These are phyloP conservation scores for Zapornia atra DNA, from an alignment of 2,113 vertebrate species.

Conservation along the genomic window DNA sequence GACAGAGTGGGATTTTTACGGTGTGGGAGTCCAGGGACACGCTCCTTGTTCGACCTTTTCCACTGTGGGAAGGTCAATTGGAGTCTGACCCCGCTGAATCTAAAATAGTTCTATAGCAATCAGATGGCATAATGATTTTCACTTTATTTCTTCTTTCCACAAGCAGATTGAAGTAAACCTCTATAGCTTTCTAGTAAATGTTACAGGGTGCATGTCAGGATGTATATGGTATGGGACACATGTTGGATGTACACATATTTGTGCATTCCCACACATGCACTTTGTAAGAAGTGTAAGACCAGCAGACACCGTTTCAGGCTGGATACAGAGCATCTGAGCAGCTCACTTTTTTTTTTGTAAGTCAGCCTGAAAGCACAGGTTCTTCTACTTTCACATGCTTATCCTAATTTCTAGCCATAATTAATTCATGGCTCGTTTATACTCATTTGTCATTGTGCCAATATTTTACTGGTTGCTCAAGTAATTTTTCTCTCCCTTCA, in stretches of 20 bases:
- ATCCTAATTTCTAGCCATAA: constrained; percentile 19
- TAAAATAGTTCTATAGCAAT: background rate
- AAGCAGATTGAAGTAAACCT: background rate
- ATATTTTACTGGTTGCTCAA: constrained; percentile 22
- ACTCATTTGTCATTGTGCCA: constrained; percentile 47
- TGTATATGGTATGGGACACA: background rate
- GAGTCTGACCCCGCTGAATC: background rate
- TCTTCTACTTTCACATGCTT: constrained; percentile 8
- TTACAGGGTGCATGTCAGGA: background rate
- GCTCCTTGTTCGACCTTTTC: background rate
- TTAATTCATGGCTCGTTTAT: constrained; percentile 35
- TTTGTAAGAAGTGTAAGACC: background rate
- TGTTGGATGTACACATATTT: fast-evolving
- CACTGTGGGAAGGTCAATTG: background rate
- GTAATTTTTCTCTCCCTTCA: constrained; percentile 13
- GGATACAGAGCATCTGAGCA: background rate
- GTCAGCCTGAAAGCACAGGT: background rate
- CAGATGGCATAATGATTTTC: background rate
- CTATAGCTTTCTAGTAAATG: background rate
- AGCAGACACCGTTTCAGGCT: background rate
- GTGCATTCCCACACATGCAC: background rate
- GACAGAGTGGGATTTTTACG: background rate
- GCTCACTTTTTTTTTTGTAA: background rate
- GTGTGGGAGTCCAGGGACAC: background rate
- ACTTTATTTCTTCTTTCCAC: background rate